Evolutionary conservation across 2,797 vertebrate genomes (phyloP).

Genomic region (Semotilus atromaculatus): DNA sequence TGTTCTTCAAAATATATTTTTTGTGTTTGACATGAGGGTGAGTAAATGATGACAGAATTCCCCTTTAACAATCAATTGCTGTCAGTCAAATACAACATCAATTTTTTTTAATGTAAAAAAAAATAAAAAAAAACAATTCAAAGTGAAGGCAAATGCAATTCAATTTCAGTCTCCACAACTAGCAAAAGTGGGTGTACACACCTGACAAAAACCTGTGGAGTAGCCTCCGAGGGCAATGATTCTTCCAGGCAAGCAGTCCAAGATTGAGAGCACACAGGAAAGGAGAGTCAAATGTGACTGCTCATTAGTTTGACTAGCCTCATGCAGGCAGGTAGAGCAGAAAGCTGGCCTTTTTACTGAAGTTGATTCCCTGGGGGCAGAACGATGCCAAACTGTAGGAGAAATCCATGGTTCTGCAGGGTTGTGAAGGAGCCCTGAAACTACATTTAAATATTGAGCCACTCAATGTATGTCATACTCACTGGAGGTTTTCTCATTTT

Average conservation of each 20-base stretch:
- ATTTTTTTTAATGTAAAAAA: not conserved
- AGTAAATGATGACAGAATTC: not conserved
- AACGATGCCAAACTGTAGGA: conserved; percentile 15
- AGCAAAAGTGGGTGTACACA: not conserved
- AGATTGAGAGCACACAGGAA: conserved; percentile 51
- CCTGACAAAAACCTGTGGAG: conserved; percentile 25
- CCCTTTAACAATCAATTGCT: not conserved
- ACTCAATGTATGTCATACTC: conserved; percentile 29
- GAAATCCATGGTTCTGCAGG: conserved; percentile 37
- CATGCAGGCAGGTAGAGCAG: conserved; percentile 51
- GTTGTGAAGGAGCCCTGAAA: conserved; percentile 5
- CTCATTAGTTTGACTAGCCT: conserved; percentile 55
- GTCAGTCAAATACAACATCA: not conserved
- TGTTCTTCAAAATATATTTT: not conserved
- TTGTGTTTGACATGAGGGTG: no score
- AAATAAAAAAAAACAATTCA: not conserved
- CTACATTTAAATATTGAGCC: conserved; percentile 26
- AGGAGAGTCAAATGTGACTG: conserved; percentile 48
- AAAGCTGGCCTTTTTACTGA: conserved; percentile 47
- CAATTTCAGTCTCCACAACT: not conserved
- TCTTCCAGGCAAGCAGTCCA: conserved; percentile 39
- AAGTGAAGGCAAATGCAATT: not conserved
- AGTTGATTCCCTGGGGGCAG: conserved; percentile 30
- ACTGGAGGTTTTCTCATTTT: conserved; percentile 35
- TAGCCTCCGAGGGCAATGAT: conserved; percentile 47